These are phyloP conservation scores for Mamestra configurata DNA, from an alignment of 1,140 invertebrate genomes.

Conservation along the genomic window DNA sequence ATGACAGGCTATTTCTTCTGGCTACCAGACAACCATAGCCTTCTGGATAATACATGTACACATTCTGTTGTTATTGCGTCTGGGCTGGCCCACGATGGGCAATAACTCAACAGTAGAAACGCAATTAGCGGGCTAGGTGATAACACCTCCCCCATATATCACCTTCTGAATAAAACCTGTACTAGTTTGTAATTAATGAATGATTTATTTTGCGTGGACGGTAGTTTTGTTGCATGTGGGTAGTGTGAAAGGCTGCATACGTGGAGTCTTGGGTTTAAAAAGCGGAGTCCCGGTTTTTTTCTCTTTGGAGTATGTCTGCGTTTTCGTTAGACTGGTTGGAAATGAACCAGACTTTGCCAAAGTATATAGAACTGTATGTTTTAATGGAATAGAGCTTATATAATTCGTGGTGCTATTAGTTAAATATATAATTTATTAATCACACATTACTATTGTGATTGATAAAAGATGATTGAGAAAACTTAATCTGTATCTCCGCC, in stretches of 20 bases:
- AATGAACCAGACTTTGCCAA: background rate
- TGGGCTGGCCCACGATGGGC: conserved; percentile 38
- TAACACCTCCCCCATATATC: conserved; percentile 62
- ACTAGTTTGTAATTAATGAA: conserved; percentile 56
- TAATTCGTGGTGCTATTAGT: too few species aligned
- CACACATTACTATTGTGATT: too few species aligned
- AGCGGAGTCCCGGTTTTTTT: background rate
- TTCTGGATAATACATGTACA: background rate
- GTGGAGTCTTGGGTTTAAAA: background rate
- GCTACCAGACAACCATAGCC: background rate
- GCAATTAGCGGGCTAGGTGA: conserved; percentile 71
- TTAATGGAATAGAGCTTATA: too few species aligned
- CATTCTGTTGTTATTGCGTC: conserved; percentile 38
- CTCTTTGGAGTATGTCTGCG: background rate
- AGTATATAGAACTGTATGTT: too few species aligned
- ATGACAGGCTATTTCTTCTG: background rate
- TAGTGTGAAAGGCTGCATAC: background rate
- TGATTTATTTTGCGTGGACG: conserved; percentile 48
- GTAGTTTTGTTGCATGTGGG: conserved; percentile 9
- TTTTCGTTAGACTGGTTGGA: background rate
- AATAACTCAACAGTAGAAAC: conserved; percentile 68
- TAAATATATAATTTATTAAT: too few species aligned
- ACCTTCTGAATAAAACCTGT: conserved; percentile 55
- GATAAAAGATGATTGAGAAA: too few species aligned
- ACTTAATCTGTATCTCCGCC: too few species aligned